phyloP scores from a whole-genome alignment of 2,888 invertebrate genomes.

The Drosophila siamana region DNA sequence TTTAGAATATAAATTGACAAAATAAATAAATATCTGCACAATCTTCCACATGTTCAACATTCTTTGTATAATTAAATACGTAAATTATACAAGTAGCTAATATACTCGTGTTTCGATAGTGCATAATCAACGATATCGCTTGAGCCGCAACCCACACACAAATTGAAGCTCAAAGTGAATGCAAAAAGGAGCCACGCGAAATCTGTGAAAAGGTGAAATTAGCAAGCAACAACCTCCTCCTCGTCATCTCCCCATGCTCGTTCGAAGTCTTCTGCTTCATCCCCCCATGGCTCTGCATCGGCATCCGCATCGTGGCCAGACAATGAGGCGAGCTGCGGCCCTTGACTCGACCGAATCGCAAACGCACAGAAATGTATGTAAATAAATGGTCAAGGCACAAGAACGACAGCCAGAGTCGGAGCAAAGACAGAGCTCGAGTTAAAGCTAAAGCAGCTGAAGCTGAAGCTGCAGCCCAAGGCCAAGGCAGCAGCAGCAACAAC shows the following conservation, averaged over 20 bases:
- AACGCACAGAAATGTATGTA: slow-evolving; percentile 64
- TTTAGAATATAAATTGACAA: too few species aligned
- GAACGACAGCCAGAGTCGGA: slow-evolving; percentile 31
- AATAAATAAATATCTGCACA: too few species aligned
- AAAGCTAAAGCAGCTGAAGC: slow-evolving; percentile 26
- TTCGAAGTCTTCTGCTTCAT: neutral
- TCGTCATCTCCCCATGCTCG: neutral
- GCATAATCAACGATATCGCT: slow-evolving; percentile 30
- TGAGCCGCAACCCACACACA: slow-evolving; percentile 50
- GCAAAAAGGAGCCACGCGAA: slow-evolving; percentile 46
- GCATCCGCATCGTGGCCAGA: slow-evolving; percentile 64
- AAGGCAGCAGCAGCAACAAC: slow-evolving; percentile 43
- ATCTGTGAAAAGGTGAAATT: slow-evolving; percentile 79
- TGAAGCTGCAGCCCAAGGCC: slow-evolving; percentile 60
- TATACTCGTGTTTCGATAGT: neutral
- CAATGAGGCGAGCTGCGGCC: slow-evolving; percentile 75
- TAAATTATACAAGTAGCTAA: neutral
- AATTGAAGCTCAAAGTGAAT: slow-evolving; percentile 32
- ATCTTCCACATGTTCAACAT: too few species aligned
- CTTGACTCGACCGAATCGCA: slow-evolving; percentile 63
- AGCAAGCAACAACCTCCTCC: slow-evolving; percentile 57
- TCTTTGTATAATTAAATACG: too few species aligned
- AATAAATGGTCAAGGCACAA: slow-evolving; percentile 68
- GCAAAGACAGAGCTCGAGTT: neutral
- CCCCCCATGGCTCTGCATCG: slow-evolving; percentile 4